Conservation (phyloP, 35 echinoderm and acorn worm genomes). For the Heliocidaris erythrogramma region DNA sequence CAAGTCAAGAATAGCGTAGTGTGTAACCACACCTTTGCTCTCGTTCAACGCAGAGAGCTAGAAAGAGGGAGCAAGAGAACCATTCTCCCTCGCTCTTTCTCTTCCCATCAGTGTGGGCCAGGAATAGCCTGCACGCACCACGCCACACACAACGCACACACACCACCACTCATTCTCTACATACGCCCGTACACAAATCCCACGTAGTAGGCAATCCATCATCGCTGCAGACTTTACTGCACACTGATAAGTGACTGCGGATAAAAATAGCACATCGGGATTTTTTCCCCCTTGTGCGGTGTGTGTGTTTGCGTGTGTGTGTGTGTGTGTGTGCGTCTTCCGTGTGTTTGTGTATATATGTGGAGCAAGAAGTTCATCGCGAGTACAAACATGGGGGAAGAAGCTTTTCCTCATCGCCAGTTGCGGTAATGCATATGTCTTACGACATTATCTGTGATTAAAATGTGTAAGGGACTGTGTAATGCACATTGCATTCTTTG, state of each 20-base stretch:
- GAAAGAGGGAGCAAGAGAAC: not conserved
- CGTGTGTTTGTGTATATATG: conserved; percentile 11
- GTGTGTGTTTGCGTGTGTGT: not conserved
- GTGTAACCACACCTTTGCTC: conserved; percentile 42
- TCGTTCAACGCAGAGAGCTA: not conserved
- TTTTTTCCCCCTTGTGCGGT: conserved; percentile 1
- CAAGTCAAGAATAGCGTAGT: conserved; percentile 27
- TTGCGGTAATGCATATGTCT: not conserved
- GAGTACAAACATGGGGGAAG: not conserved
- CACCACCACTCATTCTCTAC: not conserved
- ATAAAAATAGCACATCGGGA: conserved; percentile 25
- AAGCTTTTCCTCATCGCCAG: not conserved
- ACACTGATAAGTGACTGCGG: conserved; percentile 39
- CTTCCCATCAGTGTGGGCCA: conserved; percentile 14
- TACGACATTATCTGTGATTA: not conserved
- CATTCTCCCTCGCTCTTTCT: not conserved
- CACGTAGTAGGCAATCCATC: conserved; percentile 29
- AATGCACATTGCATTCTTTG: not conserved
- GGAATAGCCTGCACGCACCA: not conserved
- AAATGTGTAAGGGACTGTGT: not conserved
- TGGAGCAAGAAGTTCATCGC: not conserved
- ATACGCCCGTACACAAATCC: not conserved
- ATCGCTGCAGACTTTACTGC: conserved; percentile 39
- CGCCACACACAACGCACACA: not conserved
- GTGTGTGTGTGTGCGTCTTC: not conserved